Conservation (phyloP, 2,797 vertebrate genomes). For the Selene dorsalis region DNA sequence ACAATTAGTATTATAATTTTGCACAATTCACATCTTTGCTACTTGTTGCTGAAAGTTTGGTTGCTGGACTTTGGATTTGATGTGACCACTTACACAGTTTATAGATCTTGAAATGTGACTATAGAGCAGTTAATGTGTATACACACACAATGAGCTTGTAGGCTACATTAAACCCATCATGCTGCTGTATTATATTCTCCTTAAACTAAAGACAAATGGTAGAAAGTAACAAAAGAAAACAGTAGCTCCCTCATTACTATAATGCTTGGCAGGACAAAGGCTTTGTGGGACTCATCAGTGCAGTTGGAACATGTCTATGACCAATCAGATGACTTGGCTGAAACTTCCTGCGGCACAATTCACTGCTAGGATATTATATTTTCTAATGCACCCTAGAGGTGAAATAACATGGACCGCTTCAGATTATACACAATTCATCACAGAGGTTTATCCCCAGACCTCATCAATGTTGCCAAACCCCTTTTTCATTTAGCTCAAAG, state of each 20-base stretch:
- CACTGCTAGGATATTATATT: constrained; percentile 13
- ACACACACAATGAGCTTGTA: background rate
- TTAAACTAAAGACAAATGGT: background rate
- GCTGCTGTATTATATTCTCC: background rate
- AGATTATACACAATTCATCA: constrained; percentile 29
- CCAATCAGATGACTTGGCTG: constrained; percentile 44
- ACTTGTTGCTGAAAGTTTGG: background rate
- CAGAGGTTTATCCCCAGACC: constrained; percentile 18
- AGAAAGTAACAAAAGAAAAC: background rate
- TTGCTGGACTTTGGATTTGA: background rate
- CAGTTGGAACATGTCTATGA: constrained; percentile 30
- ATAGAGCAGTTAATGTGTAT: background rate
- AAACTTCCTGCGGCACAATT: constrained; percentile 1
- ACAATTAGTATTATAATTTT: background rate
- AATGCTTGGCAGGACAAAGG: background rate
- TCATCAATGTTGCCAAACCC: constrained; percentile 10
- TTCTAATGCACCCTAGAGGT: constrained; percentile 30
- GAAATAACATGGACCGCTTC: constrained; percentile 38
- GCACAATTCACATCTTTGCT: too few relatives aligned
- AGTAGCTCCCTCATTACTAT: constrained; percentile 3
- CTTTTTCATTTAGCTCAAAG: constrained; percentile 25
- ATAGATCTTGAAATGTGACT: background rate
- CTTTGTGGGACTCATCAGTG: constrained; percentile 41
- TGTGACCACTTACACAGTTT: background rate
- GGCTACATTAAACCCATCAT: background rate